phyloP scores from a whole-genome alignment of 2,888 invertebrate species.

The Synanthedon myopaeformis region DNA sequence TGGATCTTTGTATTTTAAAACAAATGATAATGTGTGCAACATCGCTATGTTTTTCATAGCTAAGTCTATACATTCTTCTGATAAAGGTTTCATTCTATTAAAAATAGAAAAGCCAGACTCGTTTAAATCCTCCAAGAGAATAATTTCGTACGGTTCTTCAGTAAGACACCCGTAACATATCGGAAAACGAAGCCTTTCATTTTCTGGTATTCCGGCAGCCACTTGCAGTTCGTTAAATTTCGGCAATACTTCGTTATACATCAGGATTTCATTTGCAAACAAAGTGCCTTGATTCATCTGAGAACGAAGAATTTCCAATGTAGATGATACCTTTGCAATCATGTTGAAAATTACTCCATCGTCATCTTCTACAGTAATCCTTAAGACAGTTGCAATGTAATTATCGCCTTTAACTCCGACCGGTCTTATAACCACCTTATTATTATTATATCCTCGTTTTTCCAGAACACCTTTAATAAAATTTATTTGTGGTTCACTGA shows the following conservation, averaged over 20 bases:
- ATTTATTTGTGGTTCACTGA: constrained; percentile 2
- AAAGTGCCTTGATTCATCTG: constrained; percentile 9
- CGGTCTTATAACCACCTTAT: constrained; percentile 8
- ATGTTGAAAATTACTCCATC: constrained; percentile 20
- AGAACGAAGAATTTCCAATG: constrained; percentile 11
- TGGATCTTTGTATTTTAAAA: constrained; percentile 24
- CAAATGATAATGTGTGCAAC: constrained; percentile 33
- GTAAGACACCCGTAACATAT: constrained; percentile 23
- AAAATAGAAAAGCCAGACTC: constrained; percentile 21
- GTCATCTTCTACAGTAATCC: constrained; percentile 14
- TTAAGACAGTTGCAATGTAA: constrained; percentile 10
- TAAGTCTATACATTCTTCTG: constrained; percentile 19
- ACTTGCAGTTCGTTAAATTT: constrained; percentile 24
- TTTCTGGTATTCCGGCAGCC: constrained; percentile 18
- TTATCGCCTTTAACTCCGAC: constrained; percentile 12
- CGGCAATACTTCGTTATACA: constrained; percentile 27
- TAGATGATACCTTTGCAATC: constrained; percentile 34
- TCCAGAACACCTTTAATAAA: constrained; percentile 4
- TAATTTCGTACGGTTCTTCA: constrained; percentile 24
- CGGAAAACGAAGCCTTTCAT: constrained; percentile 21
- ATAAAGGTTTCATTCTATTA: constrained; percentile 22
- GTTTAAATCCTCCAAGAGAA: constrained; percentile 33
- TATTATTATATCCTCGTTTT: constrained; percentile 5
- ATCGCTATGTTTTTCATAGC: constrained; percentile 28
- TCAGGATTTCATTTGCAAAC: constrained; percentile 26